phyloP scores from a whole-genome alignment of 2,888 invertebrate species.

The Parnassius smintheus region DNA sequence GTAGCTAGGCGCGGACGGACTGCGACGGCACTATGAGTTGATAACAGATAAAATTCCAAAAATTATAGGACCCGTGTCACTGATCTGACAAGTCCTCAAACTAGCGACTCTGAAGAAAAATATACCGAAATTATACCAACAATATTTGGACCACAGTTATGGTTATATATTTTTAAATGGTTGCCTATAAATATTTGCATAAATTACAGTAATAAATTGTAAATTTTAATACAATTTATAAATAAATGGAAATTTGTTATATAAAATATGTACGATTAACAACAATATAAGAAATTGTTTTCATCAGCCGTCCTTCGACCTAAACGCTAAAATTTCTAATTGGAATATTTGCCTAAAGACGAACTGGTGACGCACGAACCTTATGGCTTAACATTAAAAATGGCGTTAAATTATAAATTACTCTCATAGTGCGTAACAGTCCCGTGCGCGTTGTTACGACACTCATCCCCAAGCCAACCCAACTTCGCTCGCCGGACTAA shows the following conservation, averaged over 20 bases:
- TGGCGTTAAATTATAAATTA: neutral
- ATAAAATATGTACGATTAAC: too few species aligned
- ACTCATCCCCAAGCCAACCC: neutral
- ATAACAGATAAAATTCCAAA: neutral
- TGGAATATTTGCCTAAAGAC: neutral
- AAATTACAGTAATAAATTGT: too few species aligned
- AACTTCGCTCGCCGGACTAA: neutral
- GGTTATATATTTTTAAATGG: too few species aligned
- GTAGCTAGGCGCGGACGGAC: conserved; percentile 29
- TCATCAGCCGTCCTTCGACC: neutral
- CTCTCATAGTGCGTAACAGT: neutral
- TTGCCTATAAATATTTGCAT: too few species aligned
- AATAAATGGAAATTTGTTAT: too few species aligned
- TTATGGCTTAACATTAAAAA: neutral
- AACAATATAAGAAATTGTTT: too few species aligned
- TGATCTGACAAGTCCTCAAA: too few species aligned
- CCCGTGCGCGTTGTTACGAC: neutral
- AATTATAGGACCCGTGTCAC: too few species aligned
- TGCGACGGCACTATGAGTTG: conserved; percentile 21
- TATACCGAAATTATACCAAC: too few species aligned
- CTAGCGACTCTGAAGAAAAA: too few species aligned
- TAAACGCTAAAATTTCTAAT: conserved; percentile 1
- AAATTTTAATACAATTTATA: too few species aligned
- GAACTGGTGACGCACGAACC: neutral
- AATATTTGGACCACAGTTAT: too few species aligned